Percentiles rank a stretch among this genome's conserved stretches.
These are phyloP conservation scores for Athene cunicularia DNA, from an alignment of 2,113 vertebrate genomes.

Conservation along the genomic window DNA sequence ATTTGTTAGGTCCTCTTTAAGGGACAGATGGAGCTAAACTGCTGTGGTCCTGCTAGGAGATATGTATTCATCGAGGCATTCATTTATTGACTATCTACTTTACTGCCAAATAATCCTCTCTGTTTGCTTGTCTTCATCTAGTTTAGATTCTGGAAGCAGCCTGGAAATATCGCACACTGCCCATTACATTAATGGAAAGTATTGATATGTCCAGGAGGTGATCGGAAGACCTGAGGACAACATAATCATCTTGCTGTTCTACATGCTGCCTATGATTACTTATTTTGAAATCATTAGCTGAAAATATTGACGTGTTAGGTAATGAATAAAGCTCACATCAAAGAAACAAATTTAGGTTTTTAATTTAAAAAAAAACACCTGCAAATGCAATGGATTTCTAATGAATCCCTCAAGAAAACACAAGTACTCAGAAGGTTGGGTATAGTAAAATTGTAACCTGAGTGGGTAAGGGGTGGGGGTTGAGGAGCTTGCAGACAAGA, in stretches of 20 bases:
- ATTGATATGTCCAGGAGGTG: slow-evolving; percentile 51
- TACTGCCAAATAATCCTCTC: slow-evolving; percentile 25
- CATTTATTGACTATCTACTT: slow-evolving; percentile 60
- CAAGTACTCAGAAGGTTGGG: background rate
- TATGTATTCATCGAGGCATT: slow-evolving; percentile 55
- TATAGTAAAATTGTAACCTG: background rate
- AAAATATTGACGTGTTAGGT: slow-evolving; percentile 58
- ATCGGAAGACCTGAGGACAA: background rate
- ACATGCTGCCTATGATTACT: background rate
- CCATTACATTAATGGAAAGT: slow-evolving; percentile 64
- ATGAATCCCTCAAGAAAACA: background rate
- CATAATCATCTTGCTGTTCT: slow-evolving; percentile 37
- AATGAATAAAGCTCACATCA: slow-evolving; percentile 43
- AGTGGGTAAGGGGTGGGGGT: background rate
- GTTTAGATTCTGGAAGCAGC: slow-evolving; percentile 49
- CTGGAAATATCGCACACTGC: background rate
- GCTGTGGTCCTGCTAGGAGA: slow-evolving; percentile 12
- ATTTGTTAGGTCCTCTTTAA: slow-evolving; percentile 55
- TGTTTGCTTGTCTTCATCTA: slow-evolving; percentile 26
- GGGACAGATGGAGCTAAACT: slow-evolving; percentile 13
- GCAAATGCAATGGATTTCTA: slow-evolving; percentile 15
- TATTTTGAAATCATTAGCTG: slow-evolving; percentile 44
- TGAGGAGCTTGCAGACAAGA: background rate
- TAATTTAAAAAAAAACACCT: background rate
- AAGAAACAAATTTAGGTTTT: slow-evolving; percentile 25